phyloP scores from a whole-genome alignment of 2,888 invertebrate genomes.

The Drosophila pseudotalamancana region DNA sequence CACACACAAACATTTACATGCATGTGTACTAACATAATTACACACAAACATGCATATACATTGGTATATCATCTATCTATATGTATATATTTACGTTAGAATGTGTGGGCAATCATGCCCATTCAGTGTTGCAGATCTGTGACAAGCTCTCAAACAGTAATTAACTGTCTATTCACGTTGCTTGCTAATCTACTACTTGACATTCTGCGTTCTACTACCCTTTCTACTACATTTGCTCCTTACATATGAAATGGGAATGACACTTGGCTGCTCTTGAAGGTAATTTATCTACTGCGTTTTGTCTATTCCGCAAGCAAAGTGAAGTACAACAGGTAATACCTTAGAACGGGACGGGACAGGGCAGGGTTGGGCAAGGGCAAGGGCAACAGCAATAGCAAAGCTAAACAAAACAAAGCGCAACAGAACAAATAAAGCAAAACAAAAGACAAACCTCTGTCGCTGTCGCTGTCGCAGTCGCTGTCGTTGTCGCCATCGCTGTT shows the following conservation, averaged over 20 bases:
- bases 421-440: conserved; percentile 48
- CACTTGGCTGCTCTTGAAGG: background rate
- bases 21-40: background rate
- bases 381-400: conserved; percentile 18
- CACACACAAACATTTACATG: background rate
- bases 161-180: conserved; percentile 10
- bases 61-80: background rate
- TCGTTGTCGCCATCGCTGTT: conserved; percentile 3
- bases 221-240: conserved; percentile 6
- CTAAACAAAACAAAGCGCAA: conserved; percentile 43
- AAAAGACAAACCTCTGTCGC: conserved; percentile 32
- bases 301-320: background rate
- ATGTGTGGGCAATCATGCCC: background rate
- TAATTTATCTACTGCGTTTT: background rate
- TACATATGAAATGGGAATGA: background rate
- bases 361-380: conserved; percentile 6
- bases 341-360: conserved; percentile 1
- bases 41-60: background rate
- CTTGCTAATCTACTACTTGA: background rate
- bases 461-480: conserved; percentile 3
- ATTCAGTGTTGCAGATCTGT: conserved; percentile 41
- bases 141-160: conserved; percentile 1
- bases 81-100: background rate
- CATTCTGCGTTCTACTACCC: background rate
- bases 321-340: conserved; percentile 19